Percentiles rank a stretch among this genome's conserved stretches.
Evolutionary conservation across 2,797 vertebrate species (phyloP).

Genomic region (Propithecus perrieri): DNA sequence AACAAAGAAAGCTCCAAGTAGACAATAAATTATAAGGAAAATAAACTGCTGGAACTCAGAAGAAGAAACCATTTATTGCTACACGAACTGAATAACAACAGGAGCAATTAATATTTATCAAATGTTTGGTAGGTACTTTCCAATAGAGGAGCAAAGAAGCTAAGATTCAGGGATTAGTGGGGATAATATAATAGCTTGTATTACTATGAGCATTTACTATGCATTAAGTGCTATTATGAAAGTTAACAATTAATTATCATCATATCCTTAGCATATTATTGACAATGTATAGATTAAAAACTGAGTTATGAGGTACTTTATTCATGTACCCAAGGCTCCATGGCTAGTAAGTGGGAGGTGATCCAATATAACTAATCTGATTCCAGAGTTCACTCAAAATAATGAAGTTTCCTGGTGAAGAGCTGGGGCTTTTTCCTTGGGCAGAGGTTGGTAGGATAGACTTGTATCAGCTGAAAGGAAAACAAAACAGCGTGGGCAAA

Average conservation of each 20-base stretch:
- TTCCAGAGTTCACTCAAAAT: not conserved
- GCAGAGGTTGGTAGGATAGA: accelerated
- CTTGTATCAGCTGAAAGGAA: not conserved
- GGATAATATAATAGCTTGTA: not conserved
- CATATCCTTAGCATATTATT: not conserved
- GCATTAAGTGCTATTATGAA: not conserved
- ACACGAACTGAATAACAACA: not conserved
- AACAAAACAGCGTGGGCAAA: not conserved
- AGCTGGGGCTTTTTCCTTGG: not conserved
- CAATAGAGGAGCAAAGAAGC: not conserved
- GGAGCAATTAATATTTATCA: not conserved
- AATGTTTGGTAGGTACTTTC: not conserved
- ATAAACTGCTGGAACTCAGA: not conserved
- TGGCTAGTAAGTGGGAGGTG: not conserved
- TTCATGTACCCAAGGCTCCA: not conserved
- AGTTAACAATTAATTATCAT: not conserved
- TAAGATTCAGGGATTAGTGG: not conserved
- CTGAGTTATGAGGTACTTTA: not conserved
- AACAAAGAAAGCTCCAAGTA: not conserved
- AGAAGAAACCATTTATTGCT: not conserved
- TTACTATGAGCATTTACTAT: not conserved
- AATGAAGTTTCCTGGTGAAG: not conserved
- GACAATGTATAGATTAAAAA: not conserved
- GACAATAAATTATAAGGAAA: not conserved
- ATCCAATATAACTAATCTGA: not conserved